Base-by-base conservation (phyloP, 1,140 invertebrate genomes). In the Chrysoperla carnea region DNA sequence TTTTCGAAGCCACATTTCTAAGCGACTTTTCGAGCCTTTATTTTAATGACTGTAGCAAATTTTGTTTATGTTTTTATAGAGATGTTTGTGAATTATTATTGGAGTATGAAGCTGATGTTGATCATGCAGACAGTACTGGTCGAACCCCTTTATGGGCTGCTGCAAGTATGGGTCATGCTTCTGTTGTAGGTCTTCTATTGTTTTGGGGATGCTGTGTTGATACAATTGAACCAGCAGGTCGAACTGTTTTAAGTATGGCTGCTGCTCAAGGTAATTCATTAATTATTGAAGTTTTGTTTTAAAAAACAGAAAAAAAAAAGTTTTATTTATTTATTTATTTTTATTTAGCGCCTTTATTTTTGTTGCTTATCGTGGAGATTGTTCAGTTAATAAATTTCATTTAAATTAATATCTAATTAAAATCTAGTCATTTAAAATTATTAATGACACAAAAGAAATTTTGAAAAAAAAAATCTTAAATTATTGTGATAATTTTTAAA, bases 151-250 rank as follows among this genome's bases (percentile, higher is more conserved):
- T 91, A 31, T 81, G 77, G 72, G 84, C 84, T 6, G 84, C 85
- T 6, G 84, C 84, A 6, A 86, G 83, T 11, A 87, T 86, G 74
- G 85, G 85, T 2, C 84, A 90, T 57, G 73, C 80, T 6, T 69
- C 74, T 12, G 82, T 90, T 15, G 84, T 90, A 2, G 74, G 77
- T 35, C 62, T 87, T 33, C 60, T 91, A 17, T 62, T 92, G 27
- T 88, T 88, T 60, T 89, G 85, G 84, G 85, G 86, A 15, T 86
- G 84, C 50, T 84, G 84, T 54, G 81, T 89, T 14, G 86, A 91
- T 61, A 81, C 80, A 42, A 89, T 91, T 55, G 88, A 92, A 58
- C 74, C 76, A 12, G 89, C 94, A 62, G 92, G 92, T 14, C 72
- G 90, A 33, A 95, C 88, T 0, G 90, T 86, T 9, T 64, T 87